Evolutionary conservation across 2,113 vertebrate genomes (phyloP), one percentile per base, ranked within the genome.

Genomic region (Pseudonaja textilis): DNA sequence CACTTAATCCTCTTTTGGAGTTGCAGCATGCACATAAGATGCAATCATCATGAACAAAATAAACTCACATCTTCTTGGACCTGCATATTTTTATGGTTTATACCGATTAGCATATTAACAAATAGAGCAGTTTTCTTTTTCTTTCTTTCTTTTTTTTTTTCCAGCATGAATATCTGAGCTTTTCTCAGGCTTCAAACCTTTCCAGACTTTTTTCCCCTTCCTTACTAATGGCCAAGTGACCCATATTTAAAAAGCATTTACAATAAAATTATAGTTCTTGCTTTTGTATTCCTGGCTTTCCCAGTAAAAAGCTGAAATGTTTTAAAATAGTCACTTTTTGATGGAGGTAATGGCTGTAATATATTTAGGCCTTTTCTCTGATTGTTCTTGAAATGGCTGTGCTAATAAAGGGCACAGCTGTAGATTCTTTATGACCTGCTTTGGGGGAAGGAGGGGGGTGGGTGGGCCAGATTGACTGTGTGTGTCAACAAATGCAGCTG

Each of bases 401-500:
- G 98, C 97, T 98, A 98, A 98, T 98, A 99, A 98, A 98, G 98
- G 97, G 97, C 98, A 98, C 99, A 99, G 99, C 98, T 99, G 98
- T 98, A 98, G 98, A 98, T 98, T 98, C 98, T 99, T 99, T 99
- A 99, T 97, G 98, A 98, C 98, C 97, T 96, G 96, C 97, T 94
- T 61, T 86, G 25, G 45, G 87, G 96, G 95, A 96, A 94, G 95
- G 96, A 34, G 85, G 92, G 88, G 95, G 8, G 95, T 95, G 97
- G 97, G 96, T 8, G 20, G 87, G 81, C 56, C 98, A 98, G 98
- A 98, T 98, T 98, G 98, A 98, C 98, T 97, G 97, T 98, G 98
- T 98, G 98, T 98, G 98, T 99, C 98, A 99, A 99, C 99, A 99
- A 98, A 99, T 98, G 98, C 98, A 99, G 98, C 98, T 98, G 98